Base-by-base conservation (phyloP, 1,140 invertebrate species). In the Pachyrhynchus sulphureomaculatus region DNA sequence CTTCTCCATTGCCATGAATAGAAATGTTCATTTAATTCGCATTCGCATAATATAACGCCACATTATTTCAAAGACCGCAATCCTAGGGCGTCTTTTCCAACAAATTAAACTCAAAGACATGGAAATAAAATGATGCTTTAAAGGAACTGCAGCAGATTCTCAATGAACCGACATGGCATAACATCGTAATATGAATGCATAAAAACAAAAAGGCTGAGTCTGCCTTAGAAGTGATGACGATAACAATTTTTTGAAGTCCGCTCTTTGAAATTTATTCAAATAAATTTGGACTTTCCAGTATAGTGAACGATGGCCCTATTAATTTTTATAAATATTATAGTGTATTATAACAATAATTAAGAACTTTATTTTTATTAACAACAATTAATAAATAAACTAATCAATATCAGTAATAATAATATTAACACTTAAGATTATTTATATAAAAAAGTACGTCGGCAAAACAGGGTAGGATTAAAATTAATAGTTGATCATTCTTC, bases 21-120 rank as follows among this genome's bases (percentile, higher is more conserved):
- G 24, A 56, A 56, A 56, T 56, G 39, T 20, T 45, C 21, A 41
- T 45, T 56, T 56, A 56, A 56, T 56, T 56, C 53, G 26, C 24
- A 24, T 21, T n/a, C 34, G 51, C 39, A 53, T 33, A 33, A 53
- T 53, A 53, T 39, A 34, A 41, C 24, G 53, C 53, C 53, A 45
- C 53, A 56, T 56, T 56, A 56, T 56, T 56, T 56, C 53, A 56
- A 53, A 53, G 51, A 23, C 51, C 51, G 41, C 51, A 53, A 56
- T 45, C 45, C 53, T 56, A 8, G 18, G 45, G 53, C 53, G 53
- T 56, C 53, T 56, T 56, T 56, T 56, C 53, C 53, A 56, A 56
- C 53, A 44, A 56, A 56, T 56, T 56, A 56, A 56, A 56, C 53
- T 45, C 39, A 15, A 23, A 44, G 41, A 24, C 41, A 56, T 56